Conservation (phyloP, 2,797 vertebrate species). For the Phrynocephalus vlangalii region DNA sequence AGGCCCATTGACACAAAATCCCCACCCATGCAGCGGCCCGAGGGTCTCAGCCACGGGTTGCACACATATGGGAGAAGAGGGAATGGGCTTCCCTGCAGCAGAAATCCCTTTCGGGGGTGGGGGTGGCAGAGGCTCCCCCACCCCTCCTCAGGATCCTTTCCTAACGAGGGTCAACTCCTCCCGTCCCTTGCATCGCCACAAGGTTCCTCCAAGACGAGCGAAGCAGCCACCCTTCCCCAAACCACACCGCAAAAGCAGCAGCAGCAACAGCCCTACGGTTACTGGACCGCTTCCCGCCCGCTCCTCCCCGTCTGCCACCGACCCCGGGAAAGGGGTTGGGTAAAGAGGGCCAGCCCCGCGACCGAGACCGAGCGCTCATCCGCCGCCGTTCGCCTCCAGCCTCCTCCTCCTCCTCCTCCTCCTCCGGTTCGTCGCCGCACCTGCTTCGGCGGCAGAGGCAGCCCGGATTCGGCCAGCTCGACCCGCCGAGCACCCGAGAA, state of each 20-base stretch:
- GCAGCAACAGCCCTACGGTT: too few species aligned
- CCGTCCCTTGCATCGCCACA: background rate
- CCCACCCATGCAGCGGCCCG: too few species aligned
- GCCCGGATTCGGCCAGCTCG: background rate
- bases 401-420: slow-evolving; percentile 78
- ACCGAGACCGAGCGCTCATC: slow-evolving; percentile 62
- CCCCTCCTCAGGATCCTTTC: background rate
- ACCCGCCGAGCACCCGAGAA: background rate
- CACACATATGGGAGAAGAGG: background rate
- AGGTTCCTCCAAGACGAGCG: background rate
- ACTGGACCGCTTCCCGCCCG: too few species aligned
- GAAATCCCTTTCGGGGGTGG: background rate
- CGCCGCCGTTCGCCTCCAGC: slow-evolving; percentile 72
- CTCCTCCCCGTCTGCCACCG: background rate
- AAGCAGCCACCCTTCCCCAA: background rate
- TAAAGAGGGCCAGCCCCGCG: background rate
- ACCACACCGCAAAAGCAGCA: too few species aligned
- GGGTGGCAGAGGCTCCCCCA: background rate
- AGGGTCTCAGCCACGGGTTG: too few species aligned
- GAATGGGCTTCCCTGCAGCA: background rate
- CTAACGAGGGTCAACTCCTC: background rate
- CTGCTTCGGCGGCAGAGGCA: slow-evolving; percentile 42
- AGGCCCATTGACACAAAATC: too few species aligned
- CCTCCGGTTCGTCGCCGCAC: slow-evolving; percentile 61
- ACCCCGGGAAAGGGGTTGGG: background rate